Conservation (phyloP, 2,888 invertebrate species). For the Trichacis sp. region DNA sequence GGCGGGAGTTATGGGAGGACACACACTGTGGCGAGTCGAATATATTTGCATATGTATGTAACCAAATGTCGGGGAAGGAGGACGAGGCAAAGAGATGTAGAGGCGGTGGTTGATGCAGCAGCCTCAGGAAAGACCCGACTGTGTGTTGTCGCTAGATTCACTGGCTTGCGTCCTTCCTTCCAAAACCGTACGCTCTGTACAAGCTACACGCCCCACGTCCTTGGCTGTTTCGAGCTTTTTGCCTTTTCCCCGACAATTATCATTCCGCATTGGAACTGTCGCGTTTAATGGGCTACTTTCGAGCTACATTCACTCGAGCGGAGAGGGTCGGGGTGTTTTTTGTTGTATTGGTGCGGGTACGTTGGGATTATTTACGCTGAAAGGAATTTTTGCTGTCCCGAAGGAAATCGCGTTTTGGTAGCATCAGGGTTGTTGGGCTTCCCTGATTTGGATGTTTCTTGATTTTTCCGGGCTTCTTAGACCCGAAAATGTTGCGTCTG, state of each 20-base stretch:
- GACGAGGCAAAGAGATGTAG: conserved; percentile 39
- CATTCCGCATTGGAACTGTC: background rate
- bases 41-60: conserved; percentile 68
- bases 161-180: conserved; percentile 7
- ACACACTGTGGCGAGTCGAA: conserved; percentile 62
- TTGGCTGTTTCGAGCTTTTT: conserved; percentile 2
- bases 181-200: background rate
- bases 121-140: conserved; percentile 34
- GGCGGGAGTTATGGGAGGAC: conserved; percentile 48
- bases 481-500: too few species aligned
- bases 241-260: conserved; percentile 6
- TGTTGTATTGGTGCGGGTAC: too few species aligned
- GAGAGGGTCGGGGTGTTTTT: too few species aligned
- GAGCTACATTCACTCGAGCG: background rate
- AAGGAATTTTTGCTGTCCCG: too few species aligned
- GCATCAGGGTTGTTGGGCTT: too few species aligned
- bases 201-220: background rate
- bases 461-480: too few species aligned
- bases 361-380: too few species aligned
- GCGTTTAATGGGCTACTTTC: background rate
- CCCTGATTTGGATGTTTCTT: too few species aligned
- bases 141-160: conserved; percentile 1
- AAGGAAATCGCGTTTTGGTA: background rate
- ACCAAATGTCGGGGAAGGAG: conserved; percentile 57
- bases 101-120: conserved; percentile 33